Base-by-base conservation (phyloP, 2,797 vertebrate genomes). In the Pachyuromys duprasi region DNA sequence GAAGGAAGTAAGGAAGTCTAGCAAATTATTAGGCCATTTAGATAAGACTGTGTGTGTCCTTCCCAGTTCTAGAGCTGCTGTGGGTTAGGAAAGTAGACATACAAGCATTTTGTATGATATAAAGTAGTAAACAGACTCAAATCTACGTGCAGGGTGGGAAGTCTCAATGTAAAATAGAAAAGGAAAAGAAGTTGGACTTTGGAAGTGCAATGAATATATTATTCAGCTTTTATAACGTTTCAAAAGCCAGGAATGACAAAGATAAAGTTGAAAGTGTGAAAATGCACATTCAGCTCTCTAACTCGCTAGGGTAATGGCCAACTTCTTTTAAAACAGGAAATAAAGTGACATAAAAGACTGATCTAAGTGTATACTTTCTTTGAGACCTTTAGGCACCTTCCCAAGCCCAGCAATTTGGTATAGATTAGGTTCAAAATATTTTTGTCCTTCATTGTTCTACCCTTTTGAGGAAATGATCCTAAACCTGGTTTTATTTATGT, bases 191-290 rank as follows among this genome's bases (percentile, higher is more conserved):
- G 93, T 80, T 93, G 62, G 79, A 86, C 93, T 95, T 96, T 95
- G 88, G 49, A 93, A 96, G 86, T 96, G 86, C 74, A 92, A 86
- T 94, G 78, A 91, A 91, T 96, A 75, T 88, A 91, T 83, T 96
- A 93, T 93, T 95, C 86, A 96, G 75, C 65, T 96, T 95, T 94
- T 86, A 89, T 49, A 80, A 91, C 45, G 63, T 83, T 96, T 95
- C 20, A 90, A 89, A 97, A 95, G 94, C 94, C 14, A 15, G 24
- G 28, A 86, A 90, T 90, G 78, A 96, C 86, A 92, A 86, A 93
- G 81, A 96, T 39, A 79, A 83, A 93, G 60, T 89, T 93, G 91
- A 95, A 96, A 95, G 95, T 93, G 94, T 79, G 87, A 72, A 95
- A 80, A 95, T 83, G 67, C 57, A 65, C 78, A 31, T 79, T 91